Conservation (phyloP, 2,113 vertebrate genomes). For the Chaenogobius annularis region DNA sequence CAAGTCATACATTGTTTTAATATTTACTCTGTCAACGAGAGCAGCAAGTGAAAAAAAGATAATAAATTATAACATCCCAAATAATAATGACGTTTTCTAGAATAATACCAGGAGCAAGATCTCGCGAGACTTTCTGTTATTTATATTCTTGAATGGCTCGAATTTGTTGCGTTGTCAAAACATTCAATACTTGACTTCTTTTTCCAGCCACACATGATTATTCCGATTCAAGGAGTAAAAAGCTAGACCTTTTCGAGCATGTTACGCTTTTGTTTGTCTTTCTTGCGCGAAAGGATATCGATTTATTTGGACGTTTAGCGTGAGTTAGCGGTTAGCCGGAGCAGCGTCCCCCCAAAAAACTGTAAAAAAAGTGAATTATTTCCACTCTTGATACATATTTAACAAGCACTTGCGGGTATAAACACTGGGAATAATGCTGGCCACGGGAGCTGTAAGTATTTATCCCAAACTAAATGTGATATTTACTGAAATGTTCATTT, state of each 20-base stretch:
- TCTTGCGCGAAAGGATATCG: background rate
- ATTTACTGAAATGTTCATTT: background rate
- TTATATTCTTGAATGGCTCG: conserved; percentile 5
- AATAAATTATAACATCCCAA: background rate
- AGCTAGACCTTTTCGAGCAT: background rate
- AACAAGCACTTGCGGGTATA: conserved; percentile 7
- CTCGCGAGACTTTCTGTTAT: conserved; percentile 38
- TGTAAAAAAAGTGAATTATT: background rate
- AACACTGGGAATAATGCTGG: conserved; percentile 70
- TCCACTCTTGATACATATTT: conserved; percentile 5
- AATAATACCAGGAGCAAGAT: background rate
- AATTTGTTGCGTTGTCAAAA: background rate
- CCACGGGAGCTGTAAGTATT: conserved; percentile 78
- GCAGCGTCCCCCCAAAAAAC: conserved; percentile 19
- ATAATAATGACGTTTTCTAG: background rate
- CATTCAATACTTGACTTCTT: background rate
- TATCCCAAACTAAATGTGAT: background rate
- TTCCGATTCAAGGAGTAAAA: background rate
- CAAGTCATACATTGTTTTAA: background rate
- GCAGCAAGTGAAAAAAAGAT: background rate
- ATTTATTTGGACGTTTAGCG: conserved; percentile 9
- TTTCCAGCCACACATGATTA: background rate
- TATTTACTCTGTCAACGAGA: background rate
- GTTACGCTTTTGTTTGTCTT: background rate
- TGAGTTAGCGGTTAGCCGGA: conserved; percentile 17